Evolutionary conservation across 1,140 invertebrate genomes (phyloP).

Genomic region (Sinella curviseta): DNA sequence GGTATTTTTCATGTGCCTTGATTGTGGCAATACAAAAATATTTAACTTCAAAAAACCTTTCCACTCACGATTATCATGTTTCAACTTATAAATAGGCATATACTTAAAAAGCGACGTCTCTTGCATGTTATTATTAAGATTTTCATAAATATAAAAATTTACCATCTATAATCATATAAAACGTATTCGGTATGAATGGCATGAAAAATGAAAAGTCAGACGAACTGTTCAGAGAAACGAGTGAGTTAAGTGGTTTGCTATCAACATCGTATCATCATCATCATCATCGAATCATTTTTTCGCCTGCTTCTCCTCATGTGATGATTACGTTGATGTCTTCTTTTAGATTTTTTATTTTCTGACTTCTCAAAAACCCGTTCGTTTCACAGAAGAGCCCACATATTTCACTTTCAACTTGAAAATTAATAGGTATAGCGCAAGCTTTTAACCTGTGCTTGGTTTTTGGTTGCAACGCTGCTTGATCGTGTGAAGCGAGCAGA

Average conservation of each 20-base stretch:
- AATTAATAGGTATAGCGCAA: not conserved
- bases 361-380: not conserved
- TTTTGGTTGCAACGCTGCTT: not conserved
- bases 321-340: not conserved
- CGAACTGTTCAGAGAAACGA: not conserved
- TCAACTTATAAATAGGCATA: not conserved
- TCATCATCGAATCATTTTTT: not conserved
- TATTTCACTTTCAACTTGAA: not conserved
- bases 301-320: not conserved
- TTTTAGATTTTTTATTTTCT: not conserved
- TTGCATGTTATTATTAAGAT: no score
- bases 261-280: not conserved
- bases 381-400: not conserved
- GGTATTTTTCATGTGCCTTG: not conserved
- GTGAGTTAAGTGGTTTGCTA: constrained; percentile 3
- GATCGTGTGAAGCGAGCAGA: not conserved
- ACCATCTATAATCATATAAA: not conserved
- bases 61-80: not conserved
- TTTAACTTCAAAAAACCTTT: not conserved
- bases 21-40: no score
- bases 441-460: not conserved
- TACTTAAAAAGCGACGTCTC: no score
- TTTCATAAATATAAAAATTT: not conserved
- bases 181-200: not conserved
- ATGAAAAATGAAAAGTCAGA: not conserved